Evolutionary conservation across 1,140 invertebrate species (phyloP).

Genomic region (Drosophila neocordata): DNA sequence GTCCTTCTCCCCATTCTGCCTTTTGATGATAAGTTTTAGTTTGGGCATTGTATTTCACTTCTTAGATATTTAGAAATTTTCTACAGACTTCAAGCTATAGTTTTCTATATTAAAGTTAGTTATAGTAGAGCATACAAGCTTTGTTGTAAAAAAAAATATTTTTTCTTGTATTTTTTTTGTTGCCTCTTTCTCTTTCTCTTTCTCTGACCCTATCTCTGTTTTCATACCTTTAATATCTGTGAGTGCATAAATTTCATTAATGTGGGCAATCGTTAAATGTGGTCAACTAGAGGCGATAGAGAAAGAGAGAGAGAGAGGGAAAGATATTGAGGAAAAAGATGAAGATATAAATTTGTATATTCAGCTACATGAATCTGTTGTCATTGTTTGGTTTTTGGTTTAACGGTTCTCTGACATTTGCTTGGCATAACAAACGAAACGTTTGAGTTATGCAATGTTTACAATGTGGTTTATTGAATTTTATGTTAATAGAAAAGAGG

Average conservation of each 20-base stretch:
- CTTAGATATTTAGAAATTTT: neutral
- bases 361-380: slow-evolving; percentile 10
- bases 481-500: neutral
- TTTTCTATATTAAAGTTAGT: too few relatives aligned
- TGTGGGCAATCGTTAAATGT: slow-evolving; percentile 46
- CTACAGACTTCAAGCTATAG: too few relatives aligned
- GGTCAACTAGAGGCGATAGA: slow-evolving; percentile 13
- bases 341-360: slow-evolving; percentile 4
- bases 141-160: neutral
- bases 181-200: slow-evolving; percentile 1
- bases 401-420: slow-evolving; percentile 10
- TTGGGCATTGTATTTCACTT: too few relatives aligned
- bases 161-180: too few relatives aligned
- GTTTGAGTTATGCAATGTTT: slow-evolving; percentile 12
- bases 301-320: neutral
- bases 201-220: neutral
- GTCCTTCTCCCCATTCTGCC: too few relatives aligned
- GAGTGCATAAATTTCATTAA: slow-evolving; percentile 49
- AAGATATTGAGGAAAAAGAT: too few relatives aligned
- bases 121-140: neutral
- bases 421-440: slow-evolving; percentile 12
- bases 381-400: slow-evolving; percentile 11
- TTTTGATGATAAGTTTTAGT: too few relatives aligned
- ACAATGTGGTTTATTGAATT: slow-evolving; percentile 5
- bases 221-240: slow-evolving; percentile 17